Percentiles rank a stretch among this genome's conserved stretches.
These are phyloP conservation scores for Ceratina australensis DNA, from an alignment of 1,140 invertebrate species.

Conservation along the genomic window DNA sequence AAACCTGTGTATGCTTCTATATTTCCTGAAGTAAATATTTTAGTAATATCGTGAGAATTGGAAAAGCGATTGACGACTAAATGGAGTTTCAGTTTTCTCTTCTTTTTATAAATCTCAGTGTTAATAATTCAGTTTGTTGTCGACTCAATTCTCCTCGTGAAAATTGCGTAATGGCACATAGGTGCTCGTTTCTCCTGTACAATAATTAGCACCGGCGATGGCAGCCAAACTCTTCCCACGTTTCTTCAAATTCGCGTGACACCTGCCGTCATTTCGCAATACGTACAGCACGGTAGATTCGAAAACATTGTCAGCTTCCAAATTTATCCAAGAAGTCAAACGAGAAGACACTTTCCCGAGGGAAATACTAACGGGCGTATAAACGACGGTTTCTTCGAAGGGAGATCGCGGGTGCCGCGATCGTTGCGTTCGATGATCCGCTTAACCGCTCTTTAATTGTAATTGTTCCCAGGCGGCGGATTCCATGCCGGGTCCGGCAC, in stretches of 20 bases:
- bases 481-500: constrained; percentile 71
- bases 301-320: too few species aligned
- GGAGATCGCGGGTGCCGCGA: constrained; percentile 44
- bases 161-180: background rate
- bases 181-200: background rate
- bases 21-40: too few species aligned
- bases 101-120: too few species aligned
- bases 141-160: background rate
- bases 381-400: constrained; percentile 60
- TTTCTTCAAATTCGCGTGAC: background rate
- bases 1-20: too few species aligned
- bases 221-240: background rate
- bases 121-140: background rate
- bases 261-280: too few species aligned
- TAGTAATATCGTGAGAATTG: too few species aligned
- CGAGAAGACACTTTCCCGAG: background rate
- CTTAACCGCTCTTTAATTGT: constrained; percentile 79
- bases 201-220: background rate
- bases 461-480: constrained; percentile 76
- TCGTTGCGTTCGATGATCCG: constrained; percentile 76
- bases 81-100: too few species aligned
- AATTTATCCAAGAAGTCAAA: too few species aligned
- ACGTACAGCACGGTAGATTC: background rate
- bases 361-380: constrained; percentile 32
- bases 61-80: too few species aligned